Conservation (phyloP, 2,888 invertebrate genomes). For the Adelphocoris suturalis region DNA sequence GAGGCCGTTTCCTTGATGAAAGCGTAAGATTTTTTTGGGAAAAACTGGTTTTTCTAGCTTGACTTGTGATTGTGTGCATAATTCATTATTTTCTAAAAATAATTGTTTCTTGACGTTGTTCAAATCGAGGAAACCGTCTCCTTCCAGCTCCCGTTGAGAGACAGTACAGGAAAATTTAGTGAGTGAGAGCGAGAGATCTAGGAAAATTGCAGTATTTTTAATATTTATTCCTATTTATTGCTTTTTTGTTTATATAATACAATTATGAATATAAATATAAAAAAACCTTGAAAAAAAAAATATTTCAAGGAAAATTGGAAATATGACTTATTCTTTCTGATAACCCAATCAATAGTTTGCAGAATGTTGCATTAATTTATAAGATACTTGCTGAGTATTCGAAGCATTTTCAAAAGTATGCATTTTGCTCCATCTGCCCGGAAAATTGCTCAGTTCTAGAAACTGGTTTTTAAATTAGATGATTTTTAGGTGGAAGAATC, state of each 20-base stretch:
- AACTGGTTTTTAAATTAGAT: too few relatives aligned
- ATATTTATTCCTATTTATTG: conserved; percentile 74
- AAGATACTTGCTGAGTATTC: too few relatives aligned
- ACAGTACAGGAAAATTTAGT: conserved; percentile 38
- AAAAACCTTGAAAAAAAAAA: conserved; percentile 44
- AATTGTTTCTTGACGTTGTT: neutral
- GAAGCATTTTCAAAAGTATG: too few relatives aligned
- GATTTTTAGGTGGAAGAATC: too few relatives aligned
- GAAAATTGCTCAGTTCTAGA: too few relatives aligned
- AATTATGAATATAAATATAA: conserved; percentile 51
- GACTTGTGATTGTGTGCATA: conserved; percentile 4
- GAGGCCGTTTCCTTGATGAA: conserved; percentile 12
- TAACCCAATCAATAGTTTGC: neutral
- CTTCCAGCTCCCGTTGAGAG: conserved; percentile 41
- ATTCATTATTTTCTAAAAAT: neutral
- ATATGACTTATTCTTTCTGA: neutral
- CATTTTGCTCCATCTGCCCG: too few relatives aligned
- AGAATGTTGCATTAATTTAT: too few relatives aligned
- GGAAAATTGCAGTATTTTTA: conserved; percentile 73
- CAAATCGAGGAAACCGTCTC: conserved; percentile 38
- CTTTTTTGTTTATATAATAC: conserved; percentile 73
- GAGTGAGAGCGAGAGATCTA: conserved; percentile 66
- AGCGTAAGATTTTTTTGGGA: neutral
- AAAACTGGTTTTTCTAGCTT: neutral
- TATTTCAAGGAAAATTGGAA: neutral